These are phyloP conservation scores for Odontophorus gujanensis DNA, from an alignment of 2,113 vertebrate species.

Conservation along the genomic window DNA sequence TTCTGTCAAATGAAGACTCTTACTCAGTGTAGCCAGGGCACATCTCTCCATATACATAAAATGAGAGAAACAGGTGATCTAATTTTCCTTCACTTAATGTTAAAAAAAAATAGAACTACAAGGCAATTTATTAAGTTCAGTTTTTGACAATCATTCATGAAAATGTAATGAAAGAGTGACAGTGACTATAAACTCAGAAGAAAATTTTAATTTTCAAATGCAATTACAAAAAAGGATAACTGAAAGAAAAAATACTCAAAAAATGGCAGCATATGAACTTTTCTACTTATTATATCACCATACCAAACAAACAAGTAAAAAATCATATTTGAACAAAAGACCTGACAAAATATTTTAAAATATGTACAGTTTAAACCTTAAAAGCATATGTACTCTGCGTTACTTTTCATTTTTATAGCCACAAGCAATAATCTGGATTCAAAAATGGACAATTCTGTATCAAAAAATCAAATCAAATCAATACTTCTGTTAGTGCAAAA, in stretches of 20 bases:
- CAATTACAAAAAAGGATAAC: background rate
- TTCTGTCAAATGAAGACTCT: background rate
- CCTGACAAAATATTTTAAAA: background rate
- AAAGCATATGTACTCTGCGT: background rate
- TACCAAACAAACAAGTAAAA: background rate
- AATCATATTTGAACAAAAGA: background rate
- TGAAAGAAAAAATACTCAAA: background rate
- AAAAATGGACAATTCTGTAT: background rate
- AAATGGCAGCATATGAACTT: background rate
- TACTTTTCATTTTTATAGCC: background rate
- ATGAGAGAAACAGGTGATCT: background rate
- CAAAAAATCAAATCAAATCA: background rate
- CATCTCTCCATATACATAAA: background rate
- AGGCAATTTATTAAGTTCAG: background rate
- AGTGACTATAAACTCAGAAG: background rate
- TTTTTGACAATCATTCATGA: background rate
- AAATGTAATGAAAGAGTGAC: background rate
- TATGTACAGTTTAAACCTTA: background rate
- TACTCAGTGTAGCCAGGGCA: background rate
- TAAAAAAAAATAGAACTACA: background rate
- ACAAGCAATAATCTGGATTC: background rate
- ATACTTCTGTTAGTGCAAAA: background rate
- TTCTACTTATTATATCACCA: background rate
- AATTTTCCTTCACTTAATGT: background rate
- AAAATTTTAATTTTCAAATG: background rate